Evolutionary conservation across 1,140 invertebrate species (phyloP).

Genomic region (Neodiprion lecontei): DNA sequence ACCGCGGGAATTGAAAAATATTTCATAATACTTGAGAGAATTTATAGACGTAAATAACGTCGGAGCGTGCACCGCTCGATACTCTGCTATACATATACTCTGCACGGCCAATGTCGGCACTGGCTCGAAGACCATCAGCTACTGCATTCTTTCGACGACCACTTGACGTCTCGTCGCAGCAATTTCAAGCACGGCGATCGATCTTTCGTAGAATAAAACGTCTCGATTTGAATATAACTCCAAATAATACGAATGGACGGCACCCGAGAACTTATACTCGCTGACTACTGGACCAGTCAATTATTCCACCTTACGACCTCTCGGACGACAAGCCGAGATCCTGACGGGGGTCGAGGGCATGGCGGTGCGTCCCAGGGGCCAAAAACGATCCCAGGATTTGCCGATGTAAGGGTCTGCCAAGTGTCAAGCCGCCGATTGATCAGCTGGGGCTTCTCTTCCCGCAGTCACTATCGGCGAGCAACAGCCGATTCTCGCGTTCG

Average conservation of each 20-base stretch:
- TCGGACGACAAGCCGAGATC: neutral
- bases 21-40: neutral
- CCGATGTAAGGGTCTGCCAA: neutral
- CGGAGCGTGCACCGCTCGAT: neutral
- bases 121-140: neutral
- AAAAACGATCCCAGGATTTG: neutral
- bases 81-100: no score
- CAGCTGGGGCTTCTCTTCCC: neutral
- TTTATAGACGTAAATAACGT: neutral
- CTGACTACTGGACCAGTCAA: neutral
- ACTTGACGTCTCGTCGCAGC: neutral
- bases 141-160: neutral
- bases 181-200: neutral
- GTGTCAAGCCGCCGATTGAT: neutral
- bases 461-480: no score
- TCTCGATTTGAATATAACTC: neutral
- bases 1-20: no score
- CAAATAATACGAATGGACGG: neutral
- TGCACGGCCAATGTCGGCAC: neutral
- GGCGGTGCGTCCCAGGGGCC: neutral
- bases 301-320: neutral
- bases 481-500: no score
- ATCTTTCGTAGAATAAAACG: neutral
- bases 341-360: neutral
- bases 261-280: neutral